Evolutionary conservation across 2,888 invertebrate genomes (phyloP), one percentile per base, ranked within the genome.

Genomic region (Nemotelus nigrinus): DNA sequence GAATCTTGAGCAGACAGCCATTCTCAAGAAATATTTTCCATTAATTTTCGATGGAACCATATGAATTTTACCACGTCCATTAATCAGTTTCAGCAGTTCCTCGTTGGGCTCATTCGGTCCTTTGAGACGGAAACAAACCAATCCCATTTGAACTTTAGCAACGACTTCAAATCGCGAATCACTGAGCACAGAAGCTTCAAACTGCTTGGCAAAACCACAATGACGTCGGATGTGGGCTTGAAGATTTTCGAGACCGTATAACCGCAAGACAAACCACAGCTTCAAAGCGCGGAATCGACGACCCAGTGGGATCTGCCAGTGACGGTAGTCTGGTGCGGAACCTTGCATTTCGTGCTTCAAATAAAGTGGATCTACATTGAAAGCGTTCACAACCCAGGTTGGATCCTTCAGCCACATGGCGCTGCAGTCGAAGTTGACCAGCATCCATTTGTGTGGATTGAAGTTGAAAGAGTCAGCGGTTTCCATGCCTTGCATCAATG

Each of bases 401-500:
- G 96, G 95, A 84, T 96, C 92, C 83, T 95, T 96, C 3, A 96
- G 89, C 99, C 99, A 99, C 95, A 99, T 94, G 0, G 98, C 93
- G 8, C 99, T 99, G 85, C 99, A 99, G 87, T 99, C 99, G 83
- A 99, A 99, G 87, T 97, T 99, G n/a, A 99, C 96, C 81, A 99
- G 87, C 91, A 99, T 89, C 99, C 99, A 99, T 88, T 99, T 99
- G 87, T 99, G 99, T 0, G 99, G 99, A 86, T 99, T 99, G 85
- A 99, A 98, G 87, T 99, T 98, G 86, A 99, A 98, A 0, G 98
- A 99, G 84, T 97, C 95, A 0, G 97, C 98, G 79, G 91, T 91
- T 87, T 99, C 94, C 4, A 96, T 87, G 44, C 96, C 96, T 82
- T 93, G 92, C 93, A 98, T 94, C 44, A 96, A 88, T 84, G 96